Evolutionary conservation across 2,888 invertebrate species (phyloP), one percentile per base, ranked within the genome.

Genomic region (Aporophyla nigra): DNA sequence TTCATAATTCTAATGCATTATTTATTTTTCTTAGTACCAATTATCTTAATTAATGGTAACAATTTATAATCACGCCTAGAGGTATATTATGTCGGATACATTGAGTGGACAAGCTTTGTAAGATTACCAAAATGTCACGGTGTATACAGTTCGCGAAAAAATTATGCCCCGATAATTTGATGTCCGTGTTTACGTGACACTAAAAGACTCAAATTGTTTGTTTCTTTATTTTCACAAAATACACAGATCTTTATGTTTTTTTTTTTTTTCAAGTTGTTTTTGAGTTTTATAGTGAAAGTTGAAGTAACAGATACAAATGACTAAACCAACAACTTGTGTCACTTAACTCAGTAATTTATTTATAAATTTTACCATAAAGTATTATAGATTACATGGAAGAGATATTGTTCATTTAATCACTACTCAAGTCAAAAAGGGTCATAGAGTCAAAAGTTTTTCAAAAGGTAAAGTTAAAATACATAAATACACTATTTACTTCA

Each of bases 391-490:
- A 27, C 56, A 46, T 46, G 7, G 19, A 21, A 59, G 5, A 46
- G 0, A 21, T 16, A 10, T 51, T 77, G n/a, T 51, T 40, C 21
- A 40, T 70, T 49, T 62, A 61, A 61, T 56, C 40, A 3, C 10
- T 56, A 63, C 24, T 16, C 5, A 24, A 46, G 12, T 49, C 33
- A 21, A 63, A 71, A 62, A 43, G 19, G 9, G 16, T 43, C 0
- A 54, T 71, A 33, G 5, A 62, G 14, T 46, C 43, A 51, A 79
- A 51, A 58, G 16, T 58, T 33, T n/a, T 61, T 49, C 46, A 24
- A 76, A 79, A 65, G 56, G 21, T 76, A 66, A 49, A 59, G 33
- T 46, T 49, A 27, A 40, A 27, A 68, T 56, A 51, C n/a, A 51
- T 61, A 61, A 74, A 51, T 81, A 46, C n/a, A 68, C 5, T 33